phyloP scores from a whole-genome alignment of 1,140 invertebrate species.

The Ceratina calcarata region DNA sequence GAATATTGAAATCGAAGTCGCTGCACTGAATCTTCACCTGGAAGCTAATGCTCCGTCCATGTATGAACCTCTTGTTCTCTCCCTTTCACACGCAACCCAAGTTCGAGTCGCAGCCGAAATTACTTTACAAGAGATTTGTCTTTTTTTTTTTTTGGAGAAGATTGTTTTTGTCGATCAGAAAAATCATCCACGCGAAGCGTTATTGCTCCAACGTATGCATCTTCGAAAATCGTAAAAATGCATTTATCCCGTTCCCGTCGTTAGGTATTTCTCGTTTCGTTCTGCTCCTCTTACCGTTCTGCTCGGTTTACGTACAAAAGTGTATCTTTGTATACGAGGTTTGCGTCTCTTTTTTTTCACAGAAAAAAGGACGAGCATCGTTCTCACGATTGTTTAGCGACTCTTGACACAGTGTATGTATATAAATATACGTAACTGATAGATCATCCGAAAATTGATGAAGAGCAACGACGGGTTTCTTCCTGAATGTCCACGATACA shows the following conservation, averaged over 20 bases:
- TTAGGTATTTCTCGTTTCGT: not conserved
- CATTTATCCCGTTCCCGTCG: not conserved
- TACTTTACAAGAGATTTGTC: conserved; percentile 3
- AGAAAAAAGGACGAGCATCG: conserved; percentile 30
- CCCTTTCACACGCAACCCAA: not conserved
- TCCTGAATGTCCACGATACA: not conserved
- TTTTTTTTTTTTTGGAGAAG: not conserved
- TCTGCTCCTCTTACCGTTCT: not conserved
- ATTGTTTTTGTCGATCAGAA: conserved; percentile 2
- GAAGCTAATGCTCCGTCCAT: too few species aligned
- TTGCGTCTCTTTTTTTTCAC: conserved; percentile 23
- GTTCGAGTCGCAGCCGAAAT: not conserved
- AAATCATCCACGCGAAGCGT: too few species aligned
- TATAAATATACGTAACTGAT: too few species aligned
- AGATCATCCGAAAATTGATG: conserved; percentile 8
- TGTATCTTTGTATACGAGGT: conserved; percentile 11
- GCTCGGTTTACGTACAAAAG: not conserved
- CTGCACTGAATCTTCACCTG: too few species aligned
- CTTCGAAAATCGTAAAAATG: not conserved
- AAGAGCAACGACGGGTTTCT: conserved; percentile 26
- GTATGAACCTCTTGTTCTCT: not conserved
- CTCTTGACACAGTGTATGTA: not conserved
- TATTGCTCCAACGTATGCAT: too few species aligned
- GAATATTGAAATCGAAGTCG: too few species aligned
- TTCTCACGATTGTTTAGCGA: not conserved